phyloP scores from a whole-genome alignment of 2,113 vertebrate genomes.

The Sialia sialis region DNA sequence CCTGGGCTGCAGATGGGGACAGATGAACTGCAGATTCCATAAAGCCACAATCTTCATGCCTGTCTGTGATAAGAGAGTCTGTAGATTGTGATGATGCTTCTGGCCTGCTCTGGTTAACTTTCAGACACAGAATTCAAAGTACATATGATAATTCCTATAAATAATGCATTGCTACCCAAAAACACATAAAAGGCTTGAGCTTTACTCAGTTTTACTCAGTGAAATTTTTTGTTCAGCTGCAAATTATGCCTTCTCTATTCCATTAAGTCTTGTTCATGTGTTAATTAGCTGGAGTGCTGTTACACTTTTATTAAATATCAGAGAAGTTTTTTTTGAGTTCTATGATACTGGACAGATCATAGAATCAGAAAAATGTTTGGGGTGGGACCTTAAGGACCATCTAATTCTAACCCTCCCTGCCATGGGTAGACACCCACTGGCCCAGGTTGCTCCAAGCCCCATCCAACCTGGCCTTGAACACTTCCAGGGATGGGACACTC shows the following conservation, averaged over 20 bases:
- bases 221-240: neutral
- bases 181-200: neutral
- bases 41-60: neutral
- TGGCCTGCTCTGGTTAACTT: neutral
- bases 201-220: neutral
- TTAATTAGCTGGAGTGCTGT: neutral
- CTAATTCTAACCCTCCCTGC: neutral
- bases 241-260: neutral
- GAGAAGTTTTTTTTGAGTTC: neutral
- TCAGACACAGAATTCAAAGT: neutral
- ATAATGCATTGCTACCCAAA: neutral
- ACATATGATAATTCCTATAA: neutral
- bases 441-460: neutral
- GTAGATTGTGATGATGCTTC: neutral
- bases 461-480: neutral
- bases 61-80: neutral
- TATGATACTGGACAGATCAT: neutral
- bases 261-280: neutral
- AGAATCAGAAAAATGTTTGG: neutral
- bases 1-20: neutral
- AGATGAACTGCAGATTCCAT: neutral
- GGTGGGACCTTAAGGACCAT: neutral
- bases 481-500: neutral
- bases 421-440: too few relatives aligned
- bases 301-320: neutral